Evolutionary conservation across 2,888 invertebrate species (phyloP), one percentile per base, ranked within the genome.

Genomic region (Pteria penguin): DNA sequence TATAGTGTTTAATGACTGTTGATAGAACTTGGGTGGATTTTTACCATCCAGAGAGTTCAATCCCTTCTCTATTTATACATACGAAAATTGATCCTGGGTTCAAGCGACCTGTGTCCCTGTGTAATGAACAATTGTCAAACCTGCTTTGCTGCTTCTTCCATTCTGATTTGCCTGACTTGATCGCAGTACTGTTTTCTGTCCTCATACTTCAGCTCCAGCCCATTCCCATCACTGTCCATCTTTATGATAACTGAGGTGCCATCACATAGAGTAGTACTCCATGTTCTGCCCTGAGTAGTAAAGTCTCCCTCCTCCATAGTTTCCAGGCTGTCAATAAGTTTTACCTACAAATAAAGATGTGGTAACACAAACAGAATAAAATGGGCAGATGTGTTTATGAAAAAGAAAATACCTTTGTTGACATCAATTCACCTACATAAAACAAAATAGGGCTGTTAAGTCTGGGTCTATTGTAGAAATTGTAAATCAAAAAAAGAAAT

Each of bases 121-220:
- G n/a, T n/a, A n/a, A n/a, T n/a, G n/a, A n/a, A n/a, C n/a, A n/a
- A n/a, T n/a, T n/a, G n/a, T n/a, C n/a, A n/a, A n/a, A 91, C 91
- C 88, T 92, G 92, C 77, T 89, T 84, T 68, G 89, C 88, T 60
- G 81, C 86, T 81, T 92, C 92, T 22, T 75, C 62, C 90, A 91
- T 86, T 57, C 91, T 75, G 18, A 88, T 78, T 57, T 87, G 84
- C 69, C 86, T 78, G n/a, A 90, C 91, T 71, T 86, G 80, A 36
- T 81, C 72, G 58, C 86, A 86, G 82, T 91, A 92, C 33, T 89
- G 86, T 29, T 82, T 76, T 57, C 91, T 79, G 52, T 92, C 90
- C 2, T 86, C 87, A 80, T 86, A 90, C 32, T 78, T 80, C 33
- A 92, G 82, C 0, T 79, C 77, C 24, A 80, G 72, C 18, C 84